phyloP scores from a whole-genome alignment of 2,888 invertebrate species.

The Nephrocerus scutellatus region DNA sequence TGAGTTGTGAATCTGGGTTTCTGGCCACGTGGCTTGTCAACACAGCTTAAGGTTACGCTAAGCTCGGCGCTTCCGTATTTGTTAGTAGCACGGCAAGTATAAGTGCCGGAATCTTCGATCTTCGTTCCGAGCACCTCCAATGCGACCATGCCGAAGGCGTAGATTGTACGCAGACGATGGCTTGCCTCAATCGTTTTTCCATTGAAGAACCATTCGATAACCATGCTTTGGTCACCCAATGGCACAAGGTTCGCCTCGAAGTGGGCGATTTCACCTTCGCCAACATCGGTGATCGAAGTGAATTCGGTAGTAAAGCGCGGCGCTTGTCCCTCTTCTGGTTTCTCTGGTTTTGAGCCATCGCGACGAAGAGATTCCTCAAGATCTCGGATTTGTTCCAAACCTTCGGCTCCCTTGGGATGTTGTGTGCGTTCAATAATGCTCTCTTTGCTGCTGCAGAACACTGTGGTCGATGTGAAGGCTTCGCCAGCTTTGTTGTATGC shows the following conservation, averaged over 20 bases:
- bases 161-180: constrained; percentile 85
- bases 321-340: constrained; percentile 73
- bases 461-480: constrained; percentile 85
- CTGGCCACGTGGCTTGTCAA: constrained; percentile 77
- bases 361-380: constrained; percentile 77
- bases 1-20: constrained; percentile 85
- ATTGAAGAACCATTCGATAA: constrained; percentile 94
- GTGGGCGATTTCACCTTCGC: constrained; percentile 94
- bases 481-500: constrained; percentile 83
- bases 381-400: constrained; percentile 83
- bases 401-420: constrained; percentile 92
- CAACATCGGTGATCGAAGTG: constrained; percentile 71
- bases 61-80: constrained; percentile 84
- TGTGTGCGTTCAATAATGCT: constrained; percentile 81
- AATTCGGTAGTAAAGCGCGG: constrained; percentile 86
- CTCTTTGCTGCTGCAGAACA: constrained; percentile 75
- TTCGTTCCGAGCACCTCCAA: constrained; percentile 92
- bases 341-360: constrained; percentile 60
- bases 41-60: constrained; percentile 72
- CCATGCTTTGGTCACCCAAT: constrained; percentile 87
- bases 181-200: constrained; percentile 81
- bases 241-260: constrained; percentile 96
- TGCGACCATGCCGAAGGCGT: constrained; percentile 96
- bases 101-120: constrained; percentile 84
- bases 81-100: constrained; percentile 82